phyloP scores from a whole-genome alignment of 2,113 vertebrate genomes.

The Tragelaphus imberbis region DNA sequence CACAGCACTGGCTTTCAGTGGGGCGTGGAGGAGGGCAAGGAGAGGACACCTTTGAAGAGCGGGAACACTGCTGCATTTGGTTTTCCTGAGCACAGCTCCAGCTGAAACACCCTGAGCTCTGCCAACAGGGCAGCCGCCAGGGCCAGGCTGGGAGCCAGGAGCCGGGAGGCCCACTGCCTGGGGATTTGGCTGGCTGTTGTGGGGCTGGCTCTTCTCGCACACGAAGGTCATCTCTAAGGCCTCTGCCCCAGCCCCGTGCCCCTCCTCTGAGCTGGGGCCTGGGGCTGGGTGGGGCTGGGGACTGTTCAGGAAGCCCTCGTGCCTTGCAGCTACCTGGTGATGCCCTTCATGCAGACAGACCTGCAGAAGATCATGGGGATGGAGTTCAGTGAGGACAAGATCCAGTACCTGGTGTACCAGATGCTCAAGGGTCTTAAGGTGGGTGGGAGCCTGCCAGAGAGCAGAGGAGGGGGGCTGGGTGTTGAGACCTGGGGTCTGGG shows the following conservation, averaged over 20 bases:
- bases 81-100: background rate
- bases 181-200: background rate
- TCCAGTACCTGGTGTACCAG: constrained; percentile 96
- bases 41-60: background rate
- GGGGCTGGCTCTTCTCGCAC: background rate
- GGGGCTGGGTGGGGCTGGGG: background rate
- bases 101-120: background rate
- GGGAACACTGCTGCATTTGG: background rate
- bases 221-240: background rate
- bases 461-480: no score
- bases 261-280: background rate
- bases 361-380: constrained; percentile 94
- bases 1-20: background rate
- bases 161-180: background rate
- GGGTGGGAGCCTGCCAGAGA: constrained; percentile 36
- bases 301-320: background rate
- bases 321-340: constrained; percentile 93
- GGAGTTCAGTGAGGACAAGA: constrained; percentile 91
- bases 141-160: background rate
- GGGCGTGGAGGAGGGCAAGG: background rate
- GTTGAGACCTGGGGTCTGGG: background rate
- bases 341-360: constrained; percentile 98
- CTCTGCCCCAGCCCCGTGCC: no score
- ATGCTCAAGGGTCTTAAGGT: constrained; percentile 98
- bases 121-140: background rate